Conservation (phyloP, 1,140 invertebrate species). For the Heliconius hewitsoni region DNA sequence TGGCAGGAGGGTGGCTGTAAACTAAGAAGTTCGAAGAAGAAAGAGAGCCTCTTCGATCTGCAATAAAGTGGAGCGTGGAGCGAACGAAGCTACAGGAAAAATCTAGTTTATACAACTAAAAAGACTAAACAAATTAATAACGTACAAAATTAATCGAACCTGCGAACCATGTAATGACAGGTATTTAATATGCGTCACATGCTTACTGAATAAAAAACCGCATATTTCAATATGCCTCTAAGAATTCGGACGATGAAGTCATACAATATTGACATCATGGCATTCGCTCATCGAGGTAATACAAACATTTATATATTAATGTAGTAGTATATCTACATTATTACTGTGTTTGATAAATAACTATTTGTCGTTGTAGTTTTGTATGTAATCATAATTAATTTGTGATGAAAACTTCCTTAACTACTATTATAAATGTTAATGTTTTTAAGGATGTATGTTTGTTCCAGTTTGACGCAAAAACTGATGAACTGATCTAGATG, state of each 20-base stretch:
- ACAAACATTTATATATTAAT: slow-evolving; percentile 2
- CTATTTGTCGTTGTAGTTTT: background rate
- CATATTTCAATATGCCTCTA: slow-evolving; percentile 17
- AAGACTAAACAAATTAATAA: background rate
- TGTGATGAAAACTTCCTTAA: background rate
- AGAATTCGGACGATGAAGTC: slow-evolving; percentile 31
- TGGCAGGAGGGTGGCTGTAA: too few species aligned
- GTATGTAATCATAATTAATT: background rate
- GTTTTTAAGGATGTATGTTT: too few species aligned
- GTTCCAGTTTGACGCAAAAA: too few species aligned
- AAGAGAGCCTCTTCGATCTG: too few species aligned
- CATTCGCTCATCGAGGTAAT: slow-evolving; percentile 29
- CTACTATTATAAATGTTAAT: too few species aligned
- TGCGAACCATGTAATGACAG: background rate
- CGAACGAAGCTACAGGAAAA: too few species aligned
- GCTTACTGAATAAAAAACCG: background rate
- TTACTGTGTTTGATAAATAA: background rate
- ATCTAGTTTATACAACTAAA: too few species aligned
- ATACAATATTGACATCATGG: slow-evolving; percentile 36
- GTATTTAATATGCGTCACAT: background rate
- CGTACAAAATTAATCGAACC: background rate
- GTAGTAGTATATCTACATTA: background rate
- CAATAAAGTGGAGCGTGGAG: too few species aligned
- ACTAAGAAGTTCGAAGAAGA: too few species aligned
- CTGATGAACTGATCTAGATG: too few species aligned